Percentiles rank a stretch among this genome's conserved stretches.
These are phyloP conservation scores for Chrysoperla carnea DNA, from an alignment of 1,140 invertebrate genomes.

Conservation along the genomic window DNA sequence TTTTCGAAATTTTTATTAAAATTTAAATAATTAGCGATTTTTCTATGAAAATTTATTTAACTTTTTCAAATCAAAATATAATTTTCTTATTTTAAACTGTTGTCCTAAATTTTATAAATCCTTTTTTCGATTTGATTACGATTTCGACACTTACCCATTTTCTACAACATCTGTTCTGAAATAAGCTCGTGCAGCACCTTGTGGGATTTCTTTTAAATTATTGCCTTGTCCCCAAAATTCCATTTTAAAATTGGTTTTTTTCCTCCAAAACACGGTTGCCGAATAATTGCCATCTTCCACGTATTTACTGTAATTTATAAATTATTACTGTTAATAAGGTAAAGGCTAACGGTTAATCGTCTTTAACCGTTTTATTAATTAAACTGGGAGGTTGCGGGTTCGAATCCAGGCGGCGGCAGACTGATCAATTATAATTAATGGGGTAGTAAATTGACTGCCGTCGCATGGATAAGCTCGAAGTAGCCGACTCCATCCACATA, in stretches of 20 bases:
- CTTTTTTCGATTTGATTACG: no score
- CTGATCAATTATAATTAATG: no score
- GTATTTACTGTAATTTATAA: slow-evolving; percentile 25
- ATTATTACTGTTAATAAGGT: not conserved
- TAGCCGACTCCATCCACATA: no score
- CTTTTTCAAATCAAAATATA: no score
- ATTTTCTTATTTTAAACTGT: no score
- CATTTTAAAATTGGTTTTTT: slow-evolving; percentile 43
- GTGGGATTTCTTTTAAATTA: slow-evolving; percentile 36
- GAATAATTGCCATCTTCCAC: slow-evolving; percentile 53
- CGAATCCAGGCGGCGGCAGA: no score
- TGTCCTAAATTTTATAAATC: not conserved
- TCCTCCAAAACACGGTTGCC: slow-evolving; percentile 48
- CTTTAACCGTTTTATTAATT: not conserved
- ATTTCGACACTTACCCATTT: slow-evolving; percentile 45
- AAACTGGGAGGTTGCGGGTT: no score
- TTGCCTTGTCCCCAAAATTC: slow-evolving; percentile 63
- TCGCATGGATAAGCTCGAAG: no score
- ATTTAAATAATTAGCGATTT: no score
- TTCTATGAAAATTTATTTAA: no score
- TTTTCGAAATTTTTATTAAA: not conserved
- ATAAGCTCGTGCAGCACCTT: slow-evolving; percentile 47
- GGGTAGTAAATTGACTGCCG: no score
- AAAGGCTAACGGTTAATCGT: not conserved
- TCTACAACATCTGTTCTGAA: slow-evolving; percentile 45